Conservation (phyloP, 2,888 invertebrate species). For the Geophilus truncorum region DNA sequence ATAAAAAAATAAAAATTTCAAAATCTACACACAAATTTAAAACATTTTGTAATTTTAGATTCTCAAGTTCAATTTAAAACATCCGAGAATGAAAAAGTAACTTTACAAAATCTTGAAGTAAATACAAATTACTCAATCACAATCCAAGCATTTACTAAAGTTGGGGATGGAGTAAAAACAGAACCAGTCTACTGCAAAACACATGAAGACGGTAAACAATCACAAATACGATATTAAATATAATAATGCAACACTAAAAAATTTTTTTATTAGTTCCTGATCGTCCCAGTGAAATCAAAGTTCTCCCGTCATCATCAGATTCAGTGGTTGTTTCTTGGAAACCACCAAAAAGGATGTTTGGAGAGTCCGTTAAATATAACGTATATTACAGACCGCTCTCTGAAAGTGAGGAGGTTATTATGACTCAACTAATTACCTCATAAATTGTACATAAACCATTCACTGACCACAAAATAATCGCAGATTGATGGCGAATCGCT, state of each 20-base stretch:
- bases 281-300: slow-evolving; percentile 76
- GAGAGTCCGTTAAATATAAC: slow-evolving; percentile 72
- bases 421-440: no score
- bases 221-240: no score
- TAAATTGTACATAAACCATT: no score
- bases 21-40: background rate
- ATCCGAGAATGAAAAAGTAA: background rate
- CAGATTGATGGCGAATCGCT: background rate
- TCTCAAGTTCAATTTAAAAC: background rate
- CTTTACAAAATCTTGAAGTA: slow-evolving; percentile 57
- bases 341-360: slow-evolving; percentile 72
- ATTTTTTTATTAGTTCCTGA: slow-evolving; percentile 62
- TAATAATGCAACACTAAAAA: background rate
- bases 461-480: no score
- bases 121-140: slow-evolving; percentile 83
- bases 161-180: slow-evolving; percentile 77
- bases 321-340: slow-evolving; percentile 81
- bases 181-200: slow-evolving; percentile 72
- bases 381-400: slow-evolving; percentile 55
- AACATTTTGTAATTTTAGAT: background rate
- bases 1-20: no score
- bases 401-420: background rate
- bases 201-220: slow-evolving; percentile 68
- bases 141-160: slow-evolving; percentile 74
- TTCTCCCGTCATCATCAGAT: slow-evolving; percentile 70